Conservation (phyloP, 2,888 invertebrate species). For the Aporophyla lueneburgensis region DNA sequence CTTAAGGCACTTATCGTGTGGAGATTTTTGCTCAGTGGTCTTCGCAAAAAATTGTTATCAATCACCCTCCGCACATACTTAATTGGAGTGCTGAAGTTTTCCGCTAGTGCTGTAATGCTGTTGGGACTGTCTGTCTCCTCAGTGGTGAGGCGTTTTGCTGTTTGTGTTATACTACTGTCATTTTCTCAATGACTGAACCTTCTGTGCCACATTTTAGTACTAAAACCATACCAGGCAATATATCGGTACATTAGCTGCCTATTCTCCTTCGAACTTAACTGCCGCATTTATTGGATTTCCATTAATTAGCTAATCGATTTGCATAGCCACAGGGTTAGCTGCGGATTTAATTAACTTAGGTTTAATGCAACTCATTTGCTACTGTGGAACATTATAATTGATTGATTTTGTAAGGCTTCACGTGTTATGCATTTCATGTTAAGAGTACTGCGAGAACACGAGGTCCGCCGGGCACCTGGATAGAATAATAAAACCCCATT, state of each 20-base stretch:
- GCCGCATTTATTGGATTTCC: slow-evolving; percentile 61
- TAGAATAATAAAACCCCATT: too few species aligned
- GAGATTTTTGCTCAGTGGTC: too few species aligned
- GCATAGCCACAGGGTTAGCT: slow-evolving; percentile 48
- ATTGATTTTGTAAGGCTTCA: slow-evolving; percentile 3
- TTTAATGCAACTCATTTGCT: slow-evolving; percentile 27
- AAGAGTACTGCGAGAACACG: too few species aligned
- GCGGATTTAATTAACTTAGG: slow-evolving; percentile 41
- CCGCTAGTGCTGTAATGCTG: too few species aligned
- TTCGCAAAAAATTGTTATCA: too few species aligned
- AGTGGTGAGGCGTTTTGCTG: too few species aligned
- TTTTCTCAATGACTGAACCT: slow-evolving; percentile 16
- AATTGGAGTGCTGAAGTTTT: too few species aligned
- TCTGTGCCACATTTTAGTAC: slow-evolving; percentile 16
- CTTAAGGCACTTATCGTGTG: too few species aligned
- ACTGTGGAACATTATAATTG: background rate
- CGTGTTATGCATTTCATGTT: background rate
- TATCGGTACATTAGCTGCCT: slow-evolving; percentile 59
- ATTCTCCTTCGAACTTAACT: slow-evolving; percentile 54
- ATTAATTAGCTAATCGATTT: slow-evolving; percentile 59
- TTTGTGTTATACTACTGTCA: too few species aligned
- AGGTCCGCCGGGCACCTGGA: too few species aligned
- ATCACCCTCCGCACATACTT: too few species aligned
- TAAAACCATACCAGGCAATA: slow-evolving; percentile 43
- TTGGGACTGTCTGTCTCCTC: too few species aligned